phyloP scores from a whole-genome alignment of 30 jellyfish, hydroid and myxozoan genomes.

The Catostylus mosaicus region DNA sequence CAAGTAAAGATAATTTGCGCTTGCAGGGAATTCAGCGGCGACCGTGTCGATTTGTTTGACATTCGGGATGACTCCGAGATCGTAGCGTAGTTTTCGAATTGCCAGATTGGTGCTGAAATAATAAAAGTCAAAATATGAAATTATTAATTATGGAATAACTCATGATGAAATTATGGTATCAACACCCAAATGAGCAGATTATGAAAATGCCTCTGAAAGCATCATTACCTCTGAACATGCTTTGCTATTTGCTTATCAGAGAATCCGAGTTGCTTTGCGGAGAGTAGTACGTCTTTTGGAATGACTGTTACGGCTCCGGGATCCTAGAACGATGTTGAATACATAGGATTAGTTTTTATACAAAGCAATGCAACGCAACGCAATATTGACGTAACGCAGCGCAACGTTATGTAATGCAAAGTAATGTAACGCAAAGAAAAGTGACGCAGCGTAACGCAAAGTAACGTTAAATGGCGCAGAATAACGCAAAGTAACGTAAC shows the following conservation, averaged over 20 bases:
- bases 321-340: slow-evolving; percentile 16
- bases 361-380: no score
- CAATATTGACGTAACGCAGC: no score
- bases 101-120: slow-evolving; percentile 85
- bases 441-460: no score
- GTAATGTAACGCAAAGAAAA: no score
- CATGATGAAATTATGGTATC: background rate
- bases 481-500: no score
- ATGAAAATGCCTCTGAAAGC: no score
- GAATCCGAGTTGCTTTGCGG: slow-evolving; percentile 92
- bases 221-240: slow-evolving; percentile 94
- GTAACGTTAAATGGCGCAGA: no score
- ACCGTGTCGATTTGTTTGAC: slow-evolving; percentile 98
- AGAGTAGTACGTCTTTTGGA: slow-evolving; percentile 74
- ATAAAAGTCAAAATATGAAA: background rate
- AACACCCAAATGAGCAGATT: no score
- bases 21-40: slow-evolving; percentile 99
- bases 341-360: no score
- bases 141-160: background rate
- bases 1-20: slow-evolving; percentile 91
- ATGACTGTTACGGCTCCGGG: slow-evolving; percentile 57
- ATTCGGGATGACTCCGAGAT: slow-evolving; percentile 72
- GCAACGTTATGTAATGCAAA: no score
- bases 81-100: slow-evolving; percentile 75
- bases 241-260: slow-evolving; percentile 97